Evolutionary conservation across 2,113 vertebrate genomes (phyloP).

Genomic region (Meles meles): DNA sequence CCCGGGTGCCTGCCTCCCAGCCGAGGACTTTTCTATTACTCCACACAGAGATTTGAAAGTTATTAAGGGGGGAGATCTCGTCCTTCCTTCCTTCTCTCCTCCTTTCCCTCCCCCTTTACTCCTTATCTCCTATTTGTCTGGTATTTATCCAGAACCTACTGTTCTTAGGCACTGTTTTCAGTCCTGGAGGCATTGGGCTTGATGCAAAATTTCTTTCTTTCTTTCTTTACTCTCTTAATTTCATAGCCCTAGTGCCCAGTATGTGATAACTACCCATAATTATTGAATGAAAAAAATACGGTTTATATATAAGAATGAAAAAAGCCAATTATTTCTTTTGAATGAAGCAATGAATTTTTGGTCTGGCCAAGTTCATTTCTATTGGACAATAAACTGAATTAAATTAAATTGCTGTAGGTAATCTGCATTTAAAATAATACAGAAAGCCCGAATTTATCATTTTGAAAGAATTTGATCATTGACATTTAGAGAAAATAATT

Average conservation of each 20-base stretch:
- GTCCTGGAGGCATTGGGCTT: neutral
- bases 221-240: neutral
- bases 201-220: neutral
- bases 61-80: neutral
- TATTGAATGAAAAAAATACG: neutral
- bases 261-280: neutral
- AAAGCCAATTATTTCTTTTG: neutral
- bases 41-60: neutral
- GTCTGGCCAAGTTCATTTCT: neutral
- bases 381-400: neutral
- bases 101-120: accelerated
- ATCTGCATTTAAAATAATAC: neutral
- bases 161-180: neutral
- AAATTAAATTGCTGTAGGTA: neutral
- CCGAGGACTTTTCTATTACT: neutral
- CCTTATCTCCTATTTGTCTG: neutral
- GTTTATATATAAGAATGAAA: neutral
- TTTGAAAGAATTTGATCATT: constrained; percentile 1
- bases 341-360: neutral
- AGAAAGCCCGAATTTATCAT: neutral
- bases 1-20: neutral
- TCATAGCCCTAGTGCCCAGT: neutral
- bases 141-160: neutral
- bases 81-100: neutral
- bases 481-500: constrained; percentile 21